Percentiles rank a stretch among this genome's conserved stretches.
Evolutionary conservation across 2,113 vertebrate species (phyloP).

Genomic region (Canis aureus): DNA sequence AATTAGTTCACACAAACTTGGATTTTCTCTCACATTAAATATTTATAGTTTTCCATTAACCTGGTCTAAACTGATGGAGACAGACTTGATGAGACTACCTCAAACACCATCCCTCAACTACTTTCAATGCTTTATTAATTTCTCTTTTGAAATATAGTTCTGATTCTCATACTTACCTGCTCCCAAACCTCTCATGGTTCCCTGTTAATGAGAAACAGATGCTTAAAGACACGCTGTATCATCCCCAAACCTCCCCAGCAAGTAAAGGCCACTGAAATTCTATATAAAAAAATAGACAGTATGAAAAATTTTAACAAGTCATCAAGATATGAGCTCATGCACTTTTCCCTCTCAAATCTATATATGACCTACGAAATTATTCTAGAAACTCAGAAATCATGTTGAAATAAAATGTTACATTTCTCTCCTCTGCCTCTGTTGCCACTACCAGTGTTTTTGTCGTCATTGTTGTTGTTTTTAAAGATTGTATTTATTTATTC

Average conservation of each 20-base stretch:
- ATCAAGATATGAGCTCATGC: neutral
- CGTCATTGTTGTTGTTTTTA: too few relatives aligned
- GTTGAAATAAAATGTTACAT: neutral
- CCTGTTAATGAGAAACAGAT: neutral
- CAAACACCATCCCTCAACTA: fast-evolving
- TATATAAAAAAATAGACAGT: neutral
- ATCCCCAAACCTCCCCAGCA: neutral
- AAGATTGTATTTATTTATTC: too few relatives aligned
- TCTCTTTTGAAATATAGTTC: constrained; percentile 16
- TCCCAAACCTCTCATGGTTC: neutral
- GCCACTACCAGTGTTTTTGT: neutral
- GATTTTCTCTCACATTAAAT: constrained; percentile 38
- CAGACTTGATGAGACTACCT: neutral
- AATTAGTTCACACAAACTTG: constrained; percentile 27
- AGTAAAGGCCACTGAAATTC: neutral
- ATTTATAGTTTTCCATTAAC: neutral
- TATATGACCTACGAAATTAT: neutral
- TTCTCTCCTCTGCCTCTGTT: neutral
- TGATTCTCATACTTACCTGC: neutral
- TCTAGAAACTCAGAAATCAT: neutral
- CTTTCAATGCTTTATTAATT: neutral
- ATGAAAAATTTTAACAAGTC: neutral
- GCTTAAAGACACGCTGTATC: neutral
- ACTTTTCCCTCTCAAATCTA: neutral
- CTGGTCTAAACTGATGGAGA: neutral